These are phyloP conservation scores for Ahaetulla prasina DNA, from an alignment of 2,113 vertebrate genomes.

Conservation along the genomic window DNA sequence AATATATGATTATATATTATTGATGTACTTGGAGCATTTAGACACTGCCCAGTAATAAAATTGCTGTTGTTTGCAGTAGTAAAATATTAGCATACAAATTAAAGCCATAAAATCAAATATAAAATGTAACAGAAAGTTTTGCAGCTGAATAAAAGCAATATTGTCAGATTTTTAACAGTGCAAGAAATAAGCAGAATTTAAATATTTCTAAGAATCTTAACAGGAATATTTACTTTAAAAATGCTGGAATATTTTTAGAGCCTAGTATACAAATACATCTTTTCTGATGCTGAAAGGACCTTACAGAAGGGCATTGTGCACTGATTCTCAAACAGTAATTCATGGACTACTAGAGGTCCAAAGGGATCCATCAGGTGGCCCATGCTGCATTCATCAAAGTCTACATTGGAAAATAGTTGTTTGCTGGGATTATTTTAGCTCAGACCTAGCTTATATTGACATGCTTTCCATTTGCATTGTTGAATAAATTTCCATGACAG, in stretches of 20 bases:
- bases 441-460: not conserved
- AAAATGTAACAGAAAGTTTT: not conserved
- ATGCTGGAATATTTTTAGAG: not conserved
- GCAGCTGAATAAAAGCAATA: not conserved
- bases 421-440: not conserved
- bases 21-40: not conserved
- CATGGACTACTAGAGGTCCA: not conserved
- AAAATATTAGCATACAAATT: conserved; percentile 7
- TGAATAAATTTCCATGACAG: not conserved
- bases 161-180: not conserved
- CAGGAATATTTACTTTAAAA: not conserved
- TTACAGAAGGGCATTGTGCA: not conserved
- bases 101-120: not conserved
- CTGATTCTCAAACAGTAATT: not conserved
- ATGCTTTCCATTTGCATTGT: conserved; percentile 3
- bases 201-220: not conserved
- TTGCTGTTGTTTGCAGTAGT: not conserved
- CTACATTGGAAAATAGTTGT: not conserved
- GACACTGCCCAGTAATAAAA: not conserved
- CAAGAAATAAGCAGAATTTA: not conserved
- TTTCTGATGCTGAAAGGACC: not conserved
- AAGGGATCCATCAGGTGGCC: not conserved
- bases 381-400: not conserved
- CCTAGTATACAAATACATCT: not conserved
- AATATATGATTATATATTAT: conserved; percentile 10